Evolutionary conservation across 2,888 invertebrate genomes (phyloP).

Genomic region (Aphidius colemani): DNA sequence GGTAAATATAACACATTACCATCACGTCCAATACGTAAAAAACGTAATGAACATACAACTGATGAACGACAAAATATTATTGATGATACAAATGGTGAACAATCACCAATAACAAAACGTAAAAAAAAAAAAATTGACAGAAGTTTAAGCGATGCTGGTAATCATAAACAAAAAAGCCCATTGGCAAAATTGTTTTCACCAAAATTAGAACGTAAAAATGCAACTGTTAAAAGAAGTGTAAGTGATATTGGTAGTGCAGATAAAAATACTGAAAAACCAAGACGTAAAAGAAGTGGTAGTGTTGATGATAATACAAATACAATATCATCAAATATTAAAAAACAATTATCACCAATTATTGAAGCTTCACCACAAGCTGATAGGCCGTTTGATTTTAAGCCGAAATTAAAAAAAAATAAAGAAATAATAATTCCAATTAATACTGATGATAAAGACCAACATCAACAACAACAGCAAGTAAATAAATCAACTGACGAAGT

Average conservation of each 20-base stretch:
- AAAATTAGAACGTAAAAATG: slow-evolving; percentile 46
- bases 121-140: slow-evolving; percentile 62
- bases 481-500: slow-evolving; percentile 37
- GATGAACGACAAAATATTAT: slow-evolving; percentile 62
- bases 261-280: slow-evolving; percentile 50
- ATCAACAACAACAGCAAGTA: slow-evolving; percentile 12
- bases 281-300: slow-evolving; percentile 67
- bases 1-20: slow-evolving; percentile 69
- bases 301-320: slow-evolving; percentile 50
- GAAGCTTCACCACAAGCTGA: slow-evolving; percentile 73
- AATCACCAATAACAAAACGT: slow-evolving; percentile 53
- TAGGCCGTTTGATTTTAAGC: slow-evolving; percentile 49
- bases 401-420: slow-evolving; percentile 35
- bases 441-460: slow-evolving; percentile 20
- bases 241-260: slow-evolving; percentile 65
- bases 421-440: slow-evolving; percentile 19
- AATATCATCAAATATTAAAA: slow-evolving; percentile 65
- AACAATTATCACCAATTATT: slow-evolving; percentile 79
- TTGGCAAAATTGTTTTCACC: slow-evolving; percentile 52
- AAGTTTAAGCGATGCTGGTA: slow-evolving; percentile 60
- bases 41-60: slow-evolving; percentile 58
- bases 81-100: slow-evolving; percentile 39
- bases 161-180: slow-evolving; percentile 47
- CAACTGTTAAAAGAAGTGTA: slow-evolving; percentile 51
- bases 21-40: slow-evolving; percentile 63